Base-by-base conservation (phyloP, 2,797 vertebrate species). In the Sebastes reedi region DNA sequence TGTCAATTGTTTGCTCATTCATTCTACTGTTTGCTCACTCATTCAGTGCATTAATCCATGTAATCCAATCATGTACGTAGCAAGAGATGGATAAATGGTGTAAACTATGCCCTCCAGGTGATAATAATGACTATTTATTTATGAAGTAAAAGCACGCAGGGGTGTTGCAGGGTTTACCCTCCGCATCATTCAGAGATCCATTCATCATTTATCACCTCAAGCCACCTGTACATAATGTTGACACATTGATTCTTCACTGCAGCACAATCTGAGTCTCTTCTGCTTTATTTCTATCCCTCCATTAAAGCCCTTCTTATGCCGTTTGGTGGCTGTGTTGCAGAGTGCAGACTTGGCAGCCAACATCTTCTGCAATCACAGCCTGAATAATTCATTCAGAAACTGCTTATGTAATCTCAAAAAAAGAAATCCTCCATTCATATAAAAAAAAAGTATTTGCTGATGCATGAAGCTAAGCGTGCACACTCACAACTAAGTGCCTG, bases 361-460 rank as follows among this genome's bases (percentile, higher is more conserved):
- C 34, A 30, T 11, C 64, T 76, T 64, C 58, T 82, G 62, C 34
- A 60, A 79, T 75, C 60, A 50, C 68, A 58, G 52, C 7, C 80
- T 88, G 83, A 89, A 89, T 89, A 82, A 90, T 89, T 89, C 54
- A 91, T 90, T 87, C 78, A 79, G 78, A 25, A 22, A 10, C 77
- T 65, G 58, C 83, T 93, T 85, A 86, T n/a, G 36, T 82, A 87
- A 92, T 75, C 69, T 72, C 75, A 69, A 70, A 59, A 39, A 42
- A 73, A 72, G 65, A 88, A 83, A 75, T 72, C 13, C 25, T 82
- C 71, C 87, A 84, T 93, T 88, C 88, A 90, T 50, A 75, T 67
- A 55, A 67, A 81, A 42, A 42, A 75, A 1, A 39, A 62, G 25
- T 58, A 50, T 69, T 54, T 27, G 64, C 72, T 76, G 76, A 67